Evolutionary conservation across 2,113 vertebrate species (phyloP).

Genomic region (Marcusenius ussheri): DNA sequence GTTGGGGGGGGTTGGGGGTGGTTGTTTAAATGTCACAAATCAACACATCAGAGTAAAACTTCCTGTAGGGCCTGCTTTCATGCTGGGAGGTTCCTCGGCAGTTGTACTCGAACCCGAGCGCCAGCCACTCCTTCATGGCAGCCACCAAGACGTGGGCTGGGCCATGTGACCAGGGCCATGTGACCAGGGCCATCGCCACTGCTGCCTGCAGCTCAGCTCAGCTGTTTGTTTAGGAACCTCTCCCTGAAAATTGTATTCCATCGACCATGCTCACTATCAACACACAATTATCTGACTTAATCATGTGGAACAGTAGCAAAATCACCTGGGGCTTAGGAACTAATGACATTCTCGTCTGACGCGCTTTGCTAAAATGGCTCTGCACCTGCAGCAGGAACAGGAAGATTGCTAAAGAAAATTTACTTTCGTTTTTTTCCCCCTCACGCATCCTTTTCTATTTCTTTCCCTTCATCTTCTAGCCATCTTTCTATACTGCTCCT

Average conservation of each 20-base stretch:
- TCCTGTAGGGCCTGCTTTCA: background rate
- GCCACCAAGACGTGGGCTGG: slow-evolving; percentile 54
- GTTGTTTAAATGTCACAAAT: slow-evolving; percentile 9
- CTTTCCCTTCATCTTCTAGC: slow-evolving; percentile 25
- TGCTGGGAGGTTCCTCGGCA: background rate
- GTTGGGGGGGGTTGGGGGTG: background rate
- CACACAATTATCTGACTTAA: slow-evolving; percentile 99
- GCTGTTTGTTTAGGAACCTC: slow-evolving; percentile 99
- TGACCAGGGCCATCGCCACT: slow-evolving; percentile 18
- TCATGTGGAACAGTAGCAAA: slow-evolving; percentile 99
- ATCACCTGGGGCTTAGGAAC: slow-evolving; percentile 99
- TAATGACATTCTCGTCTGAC: slow-evolving; percentile 99
- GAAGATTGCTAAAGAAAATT: slow-evolving; percentile 99
- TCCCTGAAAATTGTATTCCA: slow-evolving; percentile 98
- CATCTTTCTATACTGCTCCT: background rate
- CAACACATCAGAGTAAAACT: slow-evolving; percentile 1
- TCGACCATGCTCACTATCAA: slow-evolving; percentile 99
- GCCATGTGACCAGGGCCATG: slow-evolving; percentile 42
- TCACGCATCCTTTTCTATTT: slow-evolving; percentile 24
- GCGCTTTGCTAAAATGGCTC: slow-evolving; percentile 98
- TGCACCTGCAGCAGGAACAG: slow-evolving; percentile 98
- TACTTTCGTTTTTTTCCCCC: slow-evolving; percentile 72
- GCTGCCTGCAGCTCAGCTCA: slow-evolving; percentile 71
- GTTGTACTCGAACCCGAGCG: background rate
- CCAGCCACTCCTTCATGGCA: slow-evolving; percentile 5